Evolutionary conservation across 2,113 vertebrate species (phyloP).

Genomic region (Paracanthobrama guichenoti): DNA sequence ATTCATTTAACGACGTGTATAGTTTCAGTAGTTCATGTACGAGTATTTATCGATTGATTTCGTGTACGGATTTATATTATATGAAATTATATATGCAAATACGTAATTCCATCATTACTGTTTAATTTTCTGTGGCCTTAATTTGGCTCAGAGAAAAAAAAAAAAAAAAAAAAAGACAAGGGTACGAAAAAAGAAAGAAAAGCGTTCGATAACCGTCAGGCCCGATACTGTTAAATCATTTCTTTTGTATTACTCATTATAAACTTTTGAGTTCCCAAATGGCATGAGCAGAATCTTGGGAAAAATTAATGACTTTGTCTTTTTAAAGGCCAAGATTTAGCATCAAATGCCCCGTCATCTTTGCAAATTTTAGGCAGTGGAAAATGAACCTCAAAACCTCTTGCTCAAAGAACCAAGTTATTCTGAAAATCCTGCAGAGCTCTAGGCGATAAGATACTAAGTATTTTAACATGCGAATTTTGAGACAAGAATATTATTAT

Average conservation of each 20-base stretch:
- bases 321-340: slow-evolving; percentile 33
- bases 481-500: background rate
- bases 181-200: background rate
- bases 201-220: background rate
- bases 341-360: background rate
- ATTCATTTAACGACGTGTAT: slow-evolving; percentile 82
- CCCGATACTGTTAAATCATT: slow-evolving; percentile 20
- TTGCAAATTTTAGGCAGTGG: background rate
- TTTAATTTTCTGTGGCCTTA: slow-evolving; percentile 76
- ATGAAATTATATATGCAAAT: slow-evolving; percentile 82
- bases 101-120: slow-evolving; percentile 69
- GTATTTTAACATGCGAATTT: background rate
- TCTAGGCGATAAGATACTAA: background rate
- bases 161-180: background rate
- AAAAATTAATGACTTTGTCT: background rate
- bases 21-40: slow-evolving; percentile 80
- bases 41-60: slow-evolving; percentile 73
- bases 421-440: background rate
- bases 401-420: no score
- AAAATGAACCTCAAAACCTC: background rate
- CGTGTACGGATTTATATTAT: slow-evolving; percentile 67
- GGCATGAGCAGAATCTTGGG: background rate
- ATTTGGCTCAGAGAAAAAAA: slow-evolving; percentile 63
- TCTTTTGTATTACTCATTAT: background rate
- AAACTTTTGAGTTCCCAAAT: background rate